Evolutionary conservation across 2,888 invertebrate genomes (phyloP), one percentile per base, ranked within the genome.

Genomic region (Sphaeridia pumilis): DNA sequence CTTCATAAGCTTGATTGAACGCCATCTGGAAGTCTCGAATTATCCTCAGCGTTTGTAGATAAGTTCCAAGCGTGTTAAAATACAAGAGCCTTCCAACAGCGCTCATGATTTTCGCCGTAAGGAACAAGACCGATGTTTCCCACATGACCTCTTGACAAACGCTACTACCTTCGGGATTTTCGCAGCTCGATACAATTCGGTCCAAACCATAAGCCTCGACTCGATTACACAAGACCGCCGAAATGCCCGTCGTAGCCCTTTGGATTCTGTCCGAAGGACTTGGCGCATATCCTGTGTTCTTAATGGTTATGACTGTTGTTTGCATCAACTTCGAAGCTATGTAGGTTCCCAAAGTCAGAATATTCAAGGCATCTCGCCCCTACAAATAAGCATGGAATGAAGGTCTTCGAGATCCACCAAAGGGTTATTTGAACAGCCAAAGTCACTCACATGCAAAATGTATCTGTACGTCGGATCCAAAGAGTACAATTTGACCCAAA

Each of bases 1-100:
- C 38, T 17, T 38, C 38, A 7, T 17, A 5, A 38, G 7, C 20
- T 5, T 7, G 38, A 17, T 17, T 5, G 17, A 38, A 38, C 17
- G 20, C 5, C 17, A 20, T 38, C 38, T 38, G 38, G 17, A 38
- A 38, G 4, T 38, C 38, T 17, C 20, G 12, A 5, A 38, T 14
- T 14, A 52, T 46, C 22, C 24, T 46, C 20, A 52, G 26, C 14
- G 51, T 45, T 21, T 52, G 35, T 2, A 52, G 26, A 28, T 52
- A 52, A 2, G 51, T 52, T 17, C 45, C 45, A 1, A 52, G 38
- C 2, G 51, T 52, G 17, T 52, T 52, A 41, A 34, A 52, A 24
- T 52, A 52, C 2, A 52, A 25, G 46, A 52, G 45, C 28, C 46
- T 52, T 2, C 45, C 38, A 10, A 46, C 36, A 14, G 38, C 12